Percentiles rank a stretch among this genome's conserved stretches.
These are phyloP conservation scores for Chironomus riparius DNA, from an alignment of 2,888 invertebrate genomes.

Conservation along the genomic window DNA sequence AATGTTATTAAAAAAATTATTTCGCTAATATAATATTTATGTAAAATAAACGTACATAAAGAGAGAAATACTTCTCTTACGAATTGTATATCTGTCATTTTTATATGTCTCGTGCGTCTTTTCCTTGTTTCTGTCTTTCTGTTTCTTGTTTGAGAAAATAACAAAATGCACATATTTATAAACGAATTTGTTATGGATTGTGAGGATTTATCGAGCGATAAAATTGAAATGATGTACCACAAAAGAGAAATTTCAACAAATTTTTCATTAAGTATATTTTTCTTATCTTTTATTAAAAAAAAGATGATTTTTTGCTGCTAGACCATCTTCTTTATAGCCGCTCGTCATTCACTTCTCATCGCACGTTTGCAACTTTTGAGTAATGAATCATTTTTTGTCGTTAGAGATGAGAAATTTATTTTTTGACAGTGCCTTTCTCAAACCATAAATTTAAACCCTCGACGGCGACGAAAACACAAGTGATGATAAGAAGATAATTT, in stretches of 20 bases:
- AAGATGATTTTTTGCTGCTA: not conserved
- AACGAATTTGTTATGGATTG: conserved; percentile 1
- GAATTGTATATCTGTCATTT: not conserved
- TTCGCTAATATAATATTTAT: conserved; percentile 17
- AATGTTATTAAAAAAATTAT: conserved; percentile 25
- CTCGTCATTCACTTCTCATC: too few relatives aligned
- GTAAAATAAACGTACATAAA: not conserved
- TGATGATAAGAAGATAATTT: not conserved
- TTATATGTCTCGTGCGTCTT: not conserved
- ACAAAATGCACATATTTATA: not conserved
- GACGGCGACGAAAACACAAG: not conserved
- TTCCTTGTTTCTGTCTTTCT: not conserved
- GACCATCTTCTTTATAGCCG: not conserved
- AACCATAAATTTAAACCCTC: not conserved
- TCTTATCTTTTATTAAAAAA: not conserved
- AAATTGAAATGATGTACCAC: conserved; percentile 9
- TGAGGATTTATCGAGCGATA: conserved; percentile 19
- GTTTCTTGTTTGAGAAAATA: not conserved
- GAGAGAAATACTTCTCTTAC: not conserved
- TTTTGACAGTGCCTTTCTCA: not conserved
- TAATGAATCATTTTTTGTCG: too few relatives aligned
- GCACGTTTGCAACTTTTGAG: too few relatives aligned
- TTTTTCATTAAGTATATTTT: not conserved
- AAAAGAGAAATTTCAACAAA: not conserved
- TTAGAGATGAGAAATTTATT: too few relatives aligned